Conservation (phyloP, 2,113 vertebrate species). For the Thamnaconus septentrionalis region DNA sequence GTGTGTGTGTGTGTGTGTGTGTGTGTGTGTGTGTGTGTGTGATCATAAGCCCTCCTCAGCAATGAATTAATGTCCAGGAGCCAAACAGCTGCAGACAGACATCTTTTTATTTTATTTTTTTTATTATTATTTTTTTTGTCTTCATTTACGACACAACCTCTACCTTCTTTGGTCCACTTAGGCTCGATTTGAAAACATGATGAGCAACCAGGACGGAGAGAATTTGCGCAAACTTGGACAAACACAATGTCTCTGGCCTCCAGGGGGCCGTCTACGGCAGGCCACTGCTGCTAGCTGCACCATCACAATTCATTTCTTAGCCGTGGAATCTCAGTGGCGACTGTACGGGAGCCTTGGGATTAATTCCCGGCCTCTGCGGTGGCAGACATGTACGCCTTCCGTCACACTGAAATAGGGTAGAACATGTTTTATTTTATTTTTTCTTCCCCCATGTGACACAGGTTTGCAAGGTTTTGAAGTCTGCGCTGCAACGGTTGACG, state of each 20-base stretch:
- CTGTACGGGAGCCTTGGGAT: conserved; percentile 7
- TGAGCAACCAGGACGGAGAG: conserved; percentile 13
- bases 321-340: conserved; percentile 8
- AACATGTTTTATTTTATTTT: neutral
- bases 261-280: conserved; percentile 6
- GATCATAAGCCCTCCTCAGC: too few species aligned
- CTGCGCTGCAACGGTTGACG: too few species aligned
- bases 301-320: conserved; percentile 15
- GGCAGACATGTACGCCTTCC: neutral
- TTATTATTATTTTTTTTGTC: neutral
- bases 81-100: conserved; percentile 2
- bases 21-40: conserved; percentile 5
- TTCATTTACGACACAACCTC: neutral
- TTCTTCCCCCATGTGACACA: neutral
- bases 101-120: conserved; percentile 1
- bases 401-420: conserved; percentile 4
- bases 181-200: conserved; percentile 9
- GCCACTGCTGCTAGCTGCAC: conserved; percentile 11
- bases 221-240: conserved; percentile 18
- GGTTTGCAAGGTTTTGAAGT: too few species aligned
- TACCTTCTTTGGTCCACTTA: conserved; percentile 19
- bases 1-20: conserved; percentile 10
- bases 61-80: too few species aligned
- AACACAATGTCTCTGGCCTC: conserved; percentile 8
- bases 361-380: conserved; percentile 3